Conservation (phyloP, 2,888 invertebrate species). For the Sclerodermus sp. region DNA sequence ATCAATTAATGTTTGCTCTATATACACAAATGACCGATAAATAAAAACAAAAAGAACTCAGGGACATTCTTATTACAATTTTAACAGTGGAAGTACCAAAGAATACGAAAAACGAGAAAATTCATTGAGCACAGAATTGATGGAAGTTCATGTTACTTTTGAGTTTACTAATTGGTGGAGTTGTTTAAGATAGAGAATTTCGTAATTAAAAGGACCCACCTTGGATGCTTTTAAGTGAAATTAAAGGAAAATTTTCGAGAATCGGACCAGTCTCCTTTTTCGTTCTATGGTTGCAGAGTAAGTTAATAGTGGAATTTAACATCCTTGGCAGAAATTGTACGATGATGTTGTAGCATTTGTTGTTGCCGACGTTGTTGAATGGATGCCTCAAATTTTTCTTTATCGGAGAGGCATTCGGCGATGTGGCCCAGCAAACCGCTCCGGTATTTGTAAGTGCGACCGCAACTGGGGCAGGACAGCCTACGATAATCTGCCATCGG, state of each 20-base stretch:
- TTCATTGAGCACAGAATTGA: too few relatives aligned
- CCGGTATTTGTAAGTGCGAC: constrained; percentile 55
- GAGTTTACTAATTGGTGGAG: too few relatives aligned
- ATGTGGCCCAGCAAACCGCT: constrained; percentile 54
- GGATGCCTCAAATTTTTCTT: constrained; percentile 37
- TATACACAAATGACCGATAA: too few relatives aligned
- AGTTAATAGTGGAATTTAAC: constrained; percentile 42
- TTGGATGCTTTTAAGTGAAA: too few relatives aligned
- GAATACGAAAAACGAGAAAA: too few relatives aligned
- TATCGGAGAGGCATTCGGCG: constrained; percentile 49
- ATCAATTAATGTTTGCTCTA: too few relatives aligned
- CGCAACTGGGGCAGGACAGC: constrained; percentile 53
- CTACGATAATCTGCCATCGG: constrained; percentile 49
- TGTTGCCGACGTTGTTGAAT: constrained; percentile 24
- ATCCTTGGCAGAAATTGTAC: constrained; percentile 38
- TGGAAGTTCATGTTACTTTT: too few relatives aligned
- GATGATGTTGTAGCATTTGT: constrained; percentile 21
- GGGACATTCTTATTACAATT: too few relatives aligned
- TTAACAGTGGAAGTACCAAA: too few relatives aligned
- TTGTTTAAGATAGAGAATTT: too few relatives aligned
- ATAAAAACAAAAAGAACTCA: too few relatives aligned
- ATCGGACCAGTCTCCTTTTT: background rate
- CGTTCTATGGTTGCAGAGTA: constrained; percentile 36
- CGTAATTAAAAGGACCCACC: too few relatives aligned
- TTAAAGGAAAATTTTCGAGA: background rate